A percentile compares a stretch with the other conserved stretches of the same genome.
Evolutionary conservation across 2,797 vertebrate species (phyloP).

Genomic region (Pipistrellus kuhlii): DNA sequence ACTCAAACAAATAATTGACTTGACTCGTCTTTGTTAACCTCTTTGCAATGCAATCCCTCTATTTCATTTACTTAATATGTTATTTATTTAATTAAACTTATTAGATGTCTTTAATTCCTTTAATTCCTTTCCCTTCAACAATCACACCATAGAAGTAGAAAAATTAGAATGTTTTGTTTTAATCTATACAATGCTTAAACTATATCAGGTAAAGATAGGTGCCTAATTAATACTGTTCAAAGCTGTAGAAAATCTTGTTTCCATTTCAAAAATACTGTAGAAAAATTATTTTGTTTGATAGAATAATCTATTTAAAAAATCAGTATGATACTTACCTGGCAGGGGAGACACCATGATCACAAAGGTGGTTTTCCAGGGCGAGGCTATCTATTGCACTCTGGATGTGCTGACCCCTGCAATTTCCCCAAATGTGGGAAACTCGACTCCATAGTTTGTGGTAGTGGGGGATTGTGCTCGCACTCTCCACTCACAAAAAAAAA

Average conservation of each 20-base stretch:
- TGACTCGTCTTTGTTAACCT: not conserved
- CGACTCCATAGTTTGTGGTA: no score
- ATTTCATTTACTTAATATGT: not conserved
- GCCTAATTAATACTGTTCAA: not conserved
- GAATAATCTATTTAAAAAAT: not conserved
- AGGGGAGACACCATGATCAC: no score
- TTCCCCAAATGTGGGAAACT: no score
- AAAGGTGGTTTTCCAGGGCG: no score
- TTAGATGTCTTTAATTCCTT: not conserved
- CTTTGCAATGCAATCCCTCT: not conserved
- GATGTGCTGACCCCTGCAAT: no score
- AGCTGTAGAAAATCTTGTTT: slow-evolving; percentile 18
- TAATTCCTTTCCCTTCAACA: not conserved
- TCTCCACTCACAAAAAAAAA: no score
- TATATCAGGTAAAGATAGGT: not conserved
- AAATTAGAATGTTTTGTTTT: slow-evolving; percentile 29
- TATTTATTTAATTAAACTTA: slow-evolving; percentile 23
- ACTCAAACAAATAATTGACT: not conserved
- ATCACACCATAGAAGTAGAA: not conserved
- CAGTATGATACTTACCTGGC: no score
- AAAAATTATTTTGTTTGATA: not conserved
- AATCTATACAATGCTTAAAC: not conserved
- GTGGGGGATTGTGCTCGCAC: no score
- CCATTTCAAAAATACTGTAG: slow-evolving; percentile 45
- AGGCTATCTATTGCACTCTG: no score